Percentiles rank a stretch among this genome's conserved stretches.
phyloP scores from a whole-genome alignment of 2,113 vertebrate species.

The Irena cyanogastra region DNA sequence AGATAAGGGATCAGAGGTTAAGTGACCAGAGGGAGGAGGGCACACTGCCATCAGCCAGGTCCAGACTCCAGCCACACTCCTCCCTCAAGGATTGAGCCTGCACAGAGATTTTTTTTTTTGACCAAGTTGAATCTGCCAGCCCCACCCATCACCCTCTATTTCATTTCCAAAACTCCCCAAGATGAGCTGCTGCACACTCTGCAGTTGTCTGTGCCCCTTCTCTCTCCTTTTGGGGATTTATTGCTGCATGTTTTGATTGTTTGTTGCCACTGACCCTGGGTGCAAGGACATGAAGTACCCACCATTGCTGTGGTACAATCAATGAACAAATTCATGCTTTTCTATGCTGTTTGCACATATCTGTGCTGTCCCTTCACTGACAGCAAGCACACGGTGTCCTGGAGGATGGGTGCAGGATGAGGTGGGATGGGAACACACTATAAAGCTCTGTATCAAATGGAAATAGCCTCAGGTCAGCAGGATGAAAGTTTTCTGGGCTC shows the following conservation, averaged over 20 bases:
- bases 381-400: neutral
- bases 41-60: neutral
- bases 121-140: fast-evolving
- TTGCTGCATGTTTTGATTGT: neutral
- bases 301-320: neutral
- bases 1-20: neutral
- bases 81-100: neutral
- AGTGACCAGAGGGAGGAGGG: neutral
- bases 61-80: neutral
- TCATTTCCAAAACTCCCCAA: neutral
- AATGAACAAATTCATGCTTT: neutral
- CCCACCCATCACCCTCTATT: neutral
- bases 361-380: neutral
- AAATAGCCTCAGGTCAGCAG: neutral
- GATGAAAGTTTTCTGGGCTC: neutral
- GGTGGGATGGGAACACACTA: neutral
- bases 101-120: neutral
- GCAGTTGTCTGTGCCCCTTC: neutral
- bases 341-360: neutral
- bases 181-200: neutral
- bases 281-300: neutral
- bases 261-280: neutral
- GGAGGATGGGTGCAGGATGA: neutral
- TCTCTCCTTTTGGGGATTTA: neutral
- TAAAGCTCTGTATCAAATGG: neutral